Evolutionary conservation across 2,888 invertebrate species (phyloP).

Genomic region (Volucella inanis): DNA sequence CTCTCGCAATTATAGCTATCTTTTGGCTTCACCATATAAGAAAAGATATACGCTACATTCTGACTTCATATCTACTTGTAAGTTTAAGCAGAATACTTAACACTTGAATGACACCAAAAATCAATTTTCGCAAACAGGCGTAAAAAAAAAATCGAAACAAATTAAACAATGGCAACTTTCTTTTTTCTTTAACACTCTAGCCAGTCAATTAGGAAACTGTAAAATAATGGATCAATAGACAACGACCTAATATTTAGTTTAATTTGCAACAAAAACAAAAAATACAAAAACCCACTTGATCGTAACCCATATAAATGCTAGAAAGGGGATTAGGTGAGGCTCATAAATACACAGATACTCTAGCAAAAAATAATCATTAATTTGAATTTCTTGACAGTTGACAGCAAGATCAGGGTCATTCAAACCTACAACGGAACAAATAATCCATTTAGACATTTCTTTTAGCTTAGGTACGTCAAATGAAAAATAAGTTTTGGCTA

Average conservation of each 20-base stretch:
- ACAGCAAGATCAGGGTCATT: conserved; percentile 53
- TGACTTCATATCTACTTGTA: conserved; percentile 10
- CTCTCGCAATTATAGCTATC: conserved; percentile 28
- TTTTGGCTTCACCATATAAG: conserved; percentile 5
- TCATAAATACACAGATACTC: neutral
- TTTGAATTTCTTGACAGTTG: conserved; percentile 26
- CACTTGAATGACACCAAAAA: conserved; percentile 36
- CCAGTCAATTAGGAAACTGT: conserved; percentile 17
- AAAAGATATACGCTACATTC: conserved; percentile 12
- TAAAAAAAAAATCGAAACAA: conserved; percentile 1
- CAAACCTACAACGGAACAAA: conserved; percentile 23
- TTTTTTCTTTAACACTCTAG: conserved; percentile 24
- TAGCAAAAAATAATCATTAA: conserved; percentile 22
- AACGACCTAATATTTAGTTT: conserved; percentile 21
- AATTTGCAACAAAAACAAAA: conserved; percentile 33
- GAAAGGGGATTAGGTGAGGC: conserved; percentile 5
- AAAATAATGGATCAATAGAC: conserved; percentile 32
- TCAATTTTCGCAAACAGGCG: conserved; percentile 24
- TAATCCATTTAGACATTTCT: neutral
- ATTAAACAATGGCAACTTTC: conserved; percentile 48
- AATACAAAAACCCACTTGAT: conserved; percentile 43
- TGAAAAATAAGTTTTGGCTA: neutral
- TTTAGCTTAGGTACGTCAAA: conserved; percentile 27
- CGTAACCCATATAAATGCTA: conserved; percentile 31
- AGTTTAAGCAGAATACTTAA: conserved; percentile 35